Base-by-base conservation (phyloP, 2,113 vertebrate species). In the Brachyistius frenatus region DNA sequence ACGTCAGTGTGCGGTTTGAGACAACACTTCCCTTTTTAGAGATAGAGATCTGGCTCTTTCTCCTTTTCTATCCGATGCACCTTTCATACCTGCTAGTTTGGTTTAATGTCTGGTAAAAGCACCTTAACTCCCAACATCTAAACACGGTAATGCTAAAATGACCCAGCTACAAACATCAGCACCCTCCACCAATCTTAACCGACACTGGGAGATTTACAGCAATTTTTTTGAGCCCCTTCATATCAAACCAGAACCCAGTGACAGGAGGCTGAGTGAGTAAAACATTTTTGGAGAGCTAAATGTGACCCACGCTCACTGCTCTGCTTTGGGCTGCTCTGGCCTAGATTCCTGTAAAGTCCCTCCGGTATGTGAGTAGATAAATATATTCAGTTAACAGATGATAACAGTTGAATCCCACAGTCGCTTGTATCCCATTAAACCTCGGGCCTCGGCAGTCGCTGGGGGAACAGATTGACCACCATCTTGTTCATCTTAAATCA, bases 241-340 rank as follows among this genome's bases (percentile, higher is more conserved):
- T 46, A 3, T 54, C 5, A 30, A 68, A 49, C 44, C 60, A 3
- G 50, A 63, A 57, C 11, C 0, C 30, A 8, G 50, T 3, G 33
- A 56, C 47, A 44, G 66, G 63, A 70, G 36, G 46, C 37, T 66
- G 35, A 56, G 56, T 52, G 71, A 57, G 58, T 46, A 5, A 67
- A 75, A 76, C 11, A 58, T 55, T 58, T 68, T 47, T 53, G 16
- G 7, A 32, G 5, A 16, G 53, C 79, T 78, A 68, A 67, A 66
- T 80, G 52, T 85, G 79, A 67, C 65, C 73, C 50, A 32, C 1
- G 65, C 8, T 35, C 49, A 2, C 58, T 58, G 76, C 57, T 76
- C 14, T 11, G 54, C 79, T 80, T 68, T 77, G 57, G 62, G 62
- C 72, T 49, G 60, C 58, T 64, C 76, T 69, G 72, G 50, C 74